These are phyloP conservation scores for Elephas maximus DNA, from an alignment of 2,113 vertebrate genomes.

Conservation along the genomic window DNA sequence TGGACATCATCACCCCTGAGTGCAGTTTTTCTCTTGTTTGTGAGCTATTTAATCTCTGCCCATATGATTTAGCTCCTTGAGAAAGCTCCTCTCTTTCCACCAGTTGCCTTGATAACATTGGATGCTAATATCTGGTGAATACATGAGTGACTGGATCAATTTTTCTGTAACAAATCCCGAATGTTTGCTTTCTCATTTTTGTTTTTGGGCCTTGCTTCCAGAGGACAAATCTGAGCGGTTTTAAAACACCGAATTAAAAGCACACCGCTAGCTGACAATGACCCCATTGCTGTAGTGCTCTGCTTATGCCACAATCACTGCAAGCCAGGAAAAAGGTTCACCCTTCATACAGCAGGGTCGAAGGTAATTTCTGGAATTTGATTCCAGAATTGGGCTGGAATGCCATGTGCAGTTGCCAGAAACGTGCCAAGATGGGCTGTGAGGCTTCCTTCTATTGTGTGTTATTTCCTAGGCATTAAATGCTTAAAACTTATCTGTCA, in stretches of 20 bases:
- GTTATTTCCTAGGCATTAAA: not conserved
- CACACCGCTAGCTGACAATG: not conserved
- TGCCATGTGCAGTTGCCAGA: not conserved
- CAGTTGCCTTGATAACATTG: not conserved
- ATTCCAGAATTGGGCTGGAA: not conserved
- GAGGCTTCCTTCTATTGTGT: not conserved
- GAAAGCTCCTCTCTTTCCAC: not conserved
- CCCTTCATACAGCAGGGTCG: fast-evolving
- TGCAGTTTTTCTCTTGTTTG: not conserved
- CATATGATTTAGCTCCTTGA: not conserved
- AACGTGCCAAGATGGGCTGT: not conserved
- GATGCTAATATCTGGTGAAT: not conserved
- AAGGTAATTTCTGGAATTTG: not conserved
- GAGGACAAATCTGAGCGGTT: not conserved
- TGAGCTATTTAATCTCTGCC: not conserved
- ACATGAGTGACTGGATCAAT: not conserved
- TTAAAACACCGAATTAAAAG: constrained; percentile 46
- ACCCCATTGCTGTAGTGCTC: not conserved
- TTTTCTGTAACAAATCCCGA: constrained; percentile 38
- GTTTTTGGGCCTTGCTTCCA: constrained; percentile 44
- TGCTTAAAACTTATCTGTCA: not conserved
- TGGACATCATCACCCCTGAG: not conserved
- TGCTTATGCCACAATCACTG: not conserved
- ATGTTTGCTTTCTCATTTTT: not conserved
- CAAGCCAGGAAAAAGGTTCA: not conserved